A percentile compares a stretch with the other conserved stretches of the same genome.
Conservation (phyloP, 64 coral and sea anemone species). For the Orbicella faveolata region DNA sequence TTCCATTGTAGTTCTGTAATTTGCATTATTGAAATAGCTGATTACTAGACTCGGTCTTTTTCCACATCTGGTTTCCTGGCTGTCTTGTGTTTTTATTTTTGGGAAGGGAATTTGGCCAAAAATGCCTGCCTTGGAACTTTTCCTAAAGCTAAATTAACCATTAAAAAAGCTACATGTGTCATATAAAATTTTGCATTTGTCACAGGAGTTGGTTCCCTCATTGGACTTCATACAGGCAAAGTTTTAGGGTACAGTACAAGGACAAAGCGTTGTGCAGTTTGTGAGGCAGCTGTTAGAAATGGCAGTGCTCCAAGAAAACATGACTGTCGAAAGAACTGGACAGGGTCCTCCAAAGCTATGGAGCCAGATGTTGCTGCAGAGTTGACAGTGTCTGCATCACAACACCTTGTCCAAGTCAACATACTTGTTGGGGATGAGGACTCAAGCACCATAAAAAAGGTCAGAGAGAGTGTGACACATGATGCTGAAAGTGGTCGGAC, state of each 20-base stretch:
- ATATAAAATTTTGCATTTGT: neutral
- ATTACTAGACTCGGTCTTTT: neutral
- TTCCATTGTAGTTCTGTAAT: slow-evolving; percentile 14
- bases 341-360: no score
- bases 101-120: no score
- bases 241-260: slow-evolving; percentile 29
- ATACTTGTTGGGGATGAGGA: slow-evolving; percentile 58
- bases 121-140: no score
- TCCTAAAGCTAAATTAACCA: neutral
- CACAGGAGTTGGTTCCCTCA: neutral
- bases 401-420: neutral
- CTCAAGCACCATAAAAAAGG: slow-evolving; percentile 38
- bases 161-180: neutral
- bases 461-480: neutral
- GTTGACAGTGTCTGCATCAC: no score
- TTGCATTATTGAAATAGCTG: neutral
- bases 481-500: slow-evolving; percentile 33
- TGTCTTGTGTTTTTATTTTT: no score
- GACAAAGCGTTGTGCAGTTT: slow-evolving; percentile 42
- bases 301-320: no score
- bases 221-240: no score
- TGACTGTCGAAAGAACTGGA: no score
- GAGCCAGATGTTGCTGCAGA: no score
- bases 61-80: no score
- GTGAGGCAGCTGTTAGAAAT: slow-evolving; percentile 3